These are phyloP conservation scores for Eledone cirrhosa DNA, from an alignment of 2,888 invertebrate species.

Conservation along the genomic window DNA sequence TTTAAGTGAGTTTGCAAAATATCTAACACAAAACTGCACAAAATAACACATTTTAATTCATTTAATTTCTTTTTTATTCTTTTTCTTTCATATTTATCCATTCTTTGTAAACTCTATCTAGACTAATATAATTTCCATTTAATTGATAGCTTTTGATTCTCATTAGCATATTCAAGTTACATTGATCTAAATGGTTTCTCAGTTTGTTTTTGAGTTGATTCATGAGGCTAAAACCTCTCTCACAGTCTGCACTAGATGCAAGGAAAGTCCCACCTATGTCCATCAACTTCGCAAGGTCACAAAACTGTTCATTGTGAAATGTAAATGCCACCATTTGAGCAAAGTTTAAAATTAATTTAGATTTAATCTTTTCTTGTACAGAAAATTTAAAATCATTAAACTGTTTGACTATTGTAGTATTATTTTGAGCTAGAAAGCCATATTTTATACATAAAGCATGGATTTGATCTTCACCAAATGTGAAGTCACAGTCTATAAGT, in stretches of 20 bases:
- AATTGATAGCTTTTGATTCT: constrained; percentile 16
- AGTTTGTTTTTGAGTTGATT: constrained; percentile 13
- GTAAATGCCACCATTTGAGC: not conserved
- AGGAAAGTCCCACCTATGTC: not conserved
- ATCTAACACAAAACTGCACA: not conserved
- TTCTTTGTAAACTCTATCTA: constrained; percentile 13
- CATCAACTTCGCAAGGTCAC: constrained; percentile 11
- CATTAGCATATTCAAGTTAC: constrained; percentile 7
- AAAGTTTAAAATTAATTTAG: constrained; percentile 3
- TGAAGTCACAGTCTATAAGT: not conserved
- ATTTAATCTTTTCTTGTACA: not conserved
- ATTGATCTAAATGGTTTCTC: not conserved
- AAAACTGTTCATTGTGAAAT: not conserved
- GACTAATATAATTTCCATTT: not conserved
- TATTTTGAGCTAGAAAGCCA: not conserved
- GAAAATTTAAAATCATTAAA: constrained; percentile 12
- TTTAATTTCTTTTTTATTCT: not conserved
- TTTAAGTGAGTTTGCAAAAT: not conserved
- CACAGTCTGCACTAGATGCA: constrained; percentile 1
- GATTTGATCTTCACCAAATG: not conserved
- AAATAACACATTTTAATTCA: not conserved
- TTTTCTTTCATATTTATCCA: not conserved
- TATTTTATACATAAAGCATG: not conserved
- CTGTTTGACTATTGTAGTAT: not conserved
- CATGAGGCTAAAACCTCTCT: not conserved